phyloP scores from a whole-genome alignment of 2,113 vertebrate genomes.

The Bubo scandiacus region DNA sequence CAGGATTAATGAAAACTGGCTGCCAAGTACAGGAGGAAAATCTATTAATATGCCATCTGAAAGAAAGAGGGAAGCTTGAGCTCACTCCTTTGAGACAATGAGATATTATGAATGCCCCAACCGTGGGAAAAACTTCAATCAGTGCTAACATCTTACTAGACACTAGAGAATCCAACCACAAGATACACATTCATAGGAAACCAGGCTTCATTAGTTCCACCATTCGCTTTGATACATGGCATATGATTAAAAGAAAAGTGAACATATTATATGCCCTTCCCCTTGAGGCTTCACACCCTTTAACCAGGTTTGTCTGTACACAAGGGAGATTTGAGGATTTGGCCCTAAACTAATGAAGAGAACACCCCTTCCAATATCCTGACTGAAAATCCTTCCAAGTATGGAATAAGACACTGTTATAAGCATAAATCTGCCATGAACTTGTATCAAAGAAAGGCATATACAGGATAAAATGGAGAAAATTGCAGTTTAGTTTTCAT shows the following conservation, averaged over 20 bases:
- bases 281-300: constrained; percentile 49
- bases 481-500: not conserved
- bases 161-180: constrained; percentile 53
- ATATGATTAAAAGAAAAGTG: constrained; percentile 55
- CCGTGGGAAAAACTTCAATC: constrained; percentile 68
- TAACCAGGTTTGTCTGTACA: constrained; percentile 6
- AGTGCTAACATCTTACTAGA: constrained; percentile 49
- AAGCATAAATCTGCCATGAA: not conserved
- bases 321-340: not conserved
- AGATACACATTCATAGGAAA: constrained; percentile 56
- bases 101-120: constrained; percentile 62
- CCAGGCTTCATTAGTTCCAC: constrained; percentile 43
- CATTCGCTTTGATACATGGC: constrained; percentile 38
- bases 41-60: constrained; percentile 27
- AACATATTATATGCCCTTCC: constrained; percentile 37
- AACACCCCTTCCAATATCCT: not conserved
- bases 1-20: constrained; percentile 23
- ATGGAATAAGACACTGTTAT: not conserved
- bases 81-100: constrained; percentile 38
- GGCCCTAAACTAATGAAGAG: not conserved
- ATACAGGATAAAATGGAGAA: not conserved
- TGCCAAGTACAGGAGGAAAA: constrained; percentile 26
- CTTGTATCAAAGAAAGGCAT: not conserved
- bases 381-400: not conserved
- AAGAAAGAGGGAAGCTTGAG: constrained; percentile 21